Evolutionary conservation across 1,140 invertebrate genomes (phyloP), one percentile per base, ranked within the genome.

Genomic region (Coelopa frigida): DNA sequence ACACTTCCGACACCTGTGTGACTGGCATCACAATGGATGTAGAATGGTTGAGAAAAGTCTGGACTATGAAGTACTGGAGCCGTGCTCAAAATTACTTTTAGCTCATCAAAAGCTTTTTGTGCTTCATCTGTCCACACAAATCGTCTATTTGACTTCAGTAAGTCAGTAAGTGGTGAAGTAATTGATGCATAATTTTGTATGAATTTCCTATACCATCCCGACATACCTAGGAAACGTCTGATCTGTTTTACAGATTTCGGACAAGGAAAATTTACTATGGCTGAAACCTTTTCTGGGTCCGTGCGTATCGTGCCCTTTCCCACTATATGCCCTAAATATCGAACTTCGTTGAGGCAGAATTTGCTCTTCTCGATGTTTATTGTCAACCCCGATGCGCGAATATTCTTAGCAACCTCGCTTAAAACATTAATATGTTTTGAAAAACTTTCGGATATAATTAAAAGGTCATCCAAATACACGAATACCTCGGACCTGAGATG

Each of bases 141-240:
- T 33, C 26, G 21, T 37, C 40, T 22, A 29, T 43, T 48, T 37
- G 12, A 42, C 14, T 17, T 10, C n/a, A 17, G 35, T 39, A 24
- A 54, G 57, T 3, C 71, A 35, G 3, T 69, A 62, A 7, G 44
- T 43, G 8, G 57, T 41, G 0, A 62, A 38, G 3, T 27, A 42
- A 0, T n/a, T n/a, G n/a, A n/a, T n/a, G 68, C 54, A 43, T 66
- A 73, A 27, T 68, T n/a, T 51, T 1, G 41, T 32, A 70, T 51
- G 42, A 72, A 72, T 1, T 55, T 31, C 8, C 37, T n/a, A n/a
- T n/a, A n/a, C 67, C 64, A 71, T 0, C 56, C 55, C 1, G 62
- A 54, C 44, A 73, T 68, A 3, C 74, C 73, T 0, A 75, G 43
- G 49, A 76, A 75, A 3, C 59, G 40, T 17, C 68, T 44, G 0